Base-by-base conservation (phyloP, 2,113 vertebrate genomes). In the Hylia prasina region DNA sequence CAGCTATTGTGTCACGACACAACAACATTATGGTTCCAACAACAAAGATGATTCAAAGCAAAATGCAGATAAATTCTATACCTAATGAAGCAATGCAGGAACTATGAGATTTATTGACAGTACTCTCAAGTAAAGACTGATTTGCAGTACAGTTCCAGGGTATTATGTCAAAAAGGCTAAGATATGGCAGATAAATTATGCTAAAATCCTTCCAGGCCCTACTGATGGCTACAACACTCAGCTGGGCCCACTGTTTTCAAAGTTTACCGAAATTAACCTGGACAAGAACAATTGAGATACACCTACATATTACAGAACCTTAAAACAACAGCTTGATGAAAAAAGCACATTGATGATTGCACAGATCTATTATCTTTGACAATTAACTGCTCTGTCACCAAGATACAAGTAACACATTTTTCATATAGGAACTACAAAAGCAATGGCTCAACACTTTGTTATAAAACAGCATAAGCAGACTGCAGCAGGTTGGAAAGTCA, bases 391-490 rank as follows among this genome's bases (percentile, higher is more conserved):
- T 71, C 57, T 63, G 16, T 60, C 80, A 81, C 39, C 21, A 77
- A 86, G 42, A 65, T 11, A 47, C 10, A 82, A 93, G 13, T 7
- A 82, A 53, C 21, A 51, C 3, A 1, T 54, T 84, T 92, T 90
- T 81, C 28, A 45, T 28, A 9, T 11, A 54, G 60, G 33, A 92
- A 24, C 42, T 65, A 35, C 45, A 83, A 66, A 69, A 83, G 23
- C 27, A 90, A 27, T 45, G 88, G 39, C 48, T 89, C 33, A 73
- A 54, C 10, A 35, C 27, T 66, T 77, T 47, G 30, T 22, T 51
- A 28, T 31, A n/a, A 27, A 82, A 16, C 25, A 47, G 18, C 0
- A 0, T 27, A 66, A 92, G 33, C 30, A 72, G 50, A 61, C 5
- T 77, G 47, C 47, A 92, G 51, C 33, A 66, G 31, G 15, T 6